Evolutionary conservation across 2,888 invertebrate species (phyloP), one percentile per base, ranked within the genome.

Genomic region (Agonopterix arenella): DNA sequence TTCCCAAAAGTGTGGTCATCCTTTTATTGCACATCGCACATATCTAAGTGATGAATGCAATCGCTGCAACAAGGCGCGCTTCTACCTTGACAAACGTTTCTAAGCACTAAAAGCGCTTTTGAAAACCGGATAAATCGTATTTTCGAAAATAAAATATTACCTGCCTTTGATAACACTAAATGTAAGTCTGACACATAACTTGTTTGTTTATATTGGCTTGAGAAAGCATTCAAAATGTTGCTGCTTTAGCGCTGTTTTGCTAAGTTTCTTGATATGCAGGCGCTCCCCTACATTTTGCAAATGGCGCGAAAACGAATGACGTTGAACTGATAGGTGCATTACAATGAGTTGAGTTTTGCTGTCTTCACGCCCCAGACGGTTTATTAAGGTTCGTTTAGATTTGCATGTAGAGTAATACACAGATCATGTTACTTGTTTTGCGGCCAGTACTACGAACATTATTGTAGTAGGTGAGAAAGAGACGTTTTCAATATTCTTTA

Each of bases 321-420:
- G 74, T 70, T 59, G 60, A 68, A 67, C 68, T 78, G 77, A 80
- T 72, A 73, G 78, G 69, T 79, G 75, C 82, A 81, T 81, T 78
- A 80, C 57, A 60, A 61, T 60, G 59, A 60, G 60, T 62, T 28
- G 63, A 66, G 62, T 62, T 57, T 60, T 52, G 47, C 57, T 66
- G 66, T 64, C 64, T 65, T 65, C 56, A 57, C 58, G 57, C 57
- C 61, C 61, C 58, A 62, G 55, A 48, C 50, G 48, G 44, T 55
- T 36, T 46, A 52, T 52, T 48, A 52, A 52, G 44, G 46, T 18
- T 28, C 28, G 28, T 28, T 28, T 28, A 28, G 28, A 28, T 28
- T 28, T 28, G 28, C 28, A 28, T 28, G 28, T 28, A 28, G 5
- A 28, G 28, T 7, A 28, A 5, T 28, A 28, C 5, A 28, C 28